phyloP scores from a whole-genome alignment of 2,113 vertebrate species.

The Triplophysa rosa region DNA sequence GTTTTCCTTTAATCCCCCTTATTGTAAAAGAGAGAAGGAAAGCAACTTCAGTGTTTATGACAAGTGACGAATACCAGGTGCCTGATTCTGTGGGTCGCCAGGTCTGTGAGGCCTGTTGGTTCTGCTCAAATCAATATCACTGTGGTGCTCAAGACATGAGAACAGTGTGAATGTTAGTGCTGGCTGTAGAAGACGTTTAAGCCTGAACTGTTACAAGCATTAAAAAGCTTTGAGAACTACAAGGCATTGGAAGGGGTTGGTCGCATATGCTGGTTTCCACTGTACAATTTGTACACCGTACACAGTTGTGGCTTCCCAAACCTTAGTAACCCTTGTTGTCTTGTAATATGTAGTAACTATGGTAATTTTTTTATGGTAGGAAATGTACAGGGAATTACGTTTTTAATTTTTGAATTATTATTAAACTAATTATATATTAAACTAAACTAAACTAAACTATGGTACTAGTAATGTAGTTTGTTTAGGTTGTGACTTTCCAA shows the following conservation, averaged over 20 bases:
- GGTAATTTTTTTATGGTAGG: too few species aligned
- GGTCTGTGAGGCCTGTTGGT: constrained; percentile 61
- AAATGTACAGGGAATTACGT: too few species aligned
- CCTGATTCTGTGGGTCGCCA: constrained; percentile 57
- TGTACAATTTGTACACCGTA: too few species aligned
- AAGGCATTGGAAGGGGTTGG: background rate
- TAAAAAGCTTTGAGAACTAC: background rate
- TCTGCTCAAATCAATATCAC: constrained; percentile 37
- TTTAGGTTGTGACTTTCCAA: background rate
- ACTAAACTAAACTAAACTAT: too few species aligned
- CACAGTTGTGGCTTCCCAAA: too few species aligned
- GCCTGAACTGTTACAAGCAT: background rate
- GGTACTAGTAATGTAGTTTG: too few species aligned
- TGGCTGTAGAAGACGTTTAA: background rate
- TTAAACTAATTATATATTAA: too few species aligned
- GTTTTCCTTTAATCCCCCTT: constrained; percentile 69
- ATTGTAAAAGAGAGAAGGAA: constrained; percentile 64
- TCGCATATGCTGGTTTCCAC: too few species aligned
- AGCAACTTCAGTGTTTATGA: constrained; percentile 65
- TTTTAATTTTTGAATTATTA: too few species aligned
- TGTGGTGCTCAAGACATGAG: background rate
- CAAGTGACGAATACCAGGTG: constrained; percentile 73
- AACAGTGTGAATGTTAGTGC: background rate
- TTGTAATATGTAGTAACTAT: too few species aligned
- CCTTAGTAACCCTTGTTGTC: too few species aligned